Evolutionary conservation across 2,888 invertebrate genomes (phyloP).

Genomic region (Stenodera caucasica): DNA sequence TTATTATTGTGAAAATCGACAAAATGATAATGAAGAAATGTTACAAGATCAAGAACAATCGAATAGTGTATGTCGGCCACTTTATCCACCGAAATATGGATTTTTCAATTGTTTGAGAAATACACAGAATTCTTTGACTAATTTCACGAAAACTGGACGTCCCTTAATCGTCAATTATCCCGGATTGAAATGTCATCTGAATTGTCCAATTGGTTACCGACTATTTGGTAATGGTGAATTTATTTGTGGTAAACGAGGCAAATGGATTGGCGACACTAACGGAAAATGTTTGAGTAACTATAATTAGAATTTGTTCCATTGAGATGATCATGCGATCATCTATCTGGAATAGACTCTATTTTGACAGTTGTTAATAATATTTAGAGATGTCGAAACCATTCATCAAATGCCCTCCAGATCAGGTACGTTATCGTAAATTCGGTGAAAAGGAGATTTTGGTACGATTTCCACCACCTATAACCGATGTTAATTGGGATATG

Average conservation of each 20-base stretch:
- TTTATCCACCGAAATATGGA: slow-evolving; percentile 56
- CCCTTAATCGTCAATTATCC: slow-evolving; percentile 53
- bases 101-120: slow-evolving; percentile 56
- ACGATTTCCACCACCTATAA: slow-evolving; percentile 58
- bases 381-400: slow-evolving; percentile 56
- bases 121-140: slow-evolving; percentile 30
- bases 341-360: neutral
- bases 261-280: slow-evolving; percentile 56
- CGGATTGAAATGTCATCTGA: slow-evolving; percentile 57
- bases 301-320: neutral
- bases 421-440: slow-evolving; percentile 46
- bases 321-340: too few relatives aligned
- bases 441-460: slow-evolving; percentile 56
- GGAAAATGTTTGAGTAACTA: slow-evolving; percentile 53
- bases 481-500: slow-evolving; percentile 61
- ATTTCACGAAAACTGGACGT: slow-evolving; percentile 43
- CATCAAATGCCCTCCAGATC: slow-evolving; percentile 59
- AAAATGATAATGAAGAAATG: neutral
- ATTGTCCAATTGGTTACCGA: slow-evolving; percentile 56
- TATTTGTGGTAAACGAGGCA: slow-evolving; percentile 54
- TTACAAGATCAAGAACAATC: slow-evolving; percentile 32
- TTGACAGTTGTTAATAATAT: slow-evolving; percentile 12
- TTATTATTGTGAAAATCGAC: slow-evolving; percentile 55
- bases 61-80: slow-evolving; percentile 46
- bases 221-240: slow-evolving; percentile 56